A percentile compares a stretch with the other conserved stretches of the same genome.
Conservation (phyloP, 2,888 invertebrate genomes). For the Orthonevra nobilis region DNA sequence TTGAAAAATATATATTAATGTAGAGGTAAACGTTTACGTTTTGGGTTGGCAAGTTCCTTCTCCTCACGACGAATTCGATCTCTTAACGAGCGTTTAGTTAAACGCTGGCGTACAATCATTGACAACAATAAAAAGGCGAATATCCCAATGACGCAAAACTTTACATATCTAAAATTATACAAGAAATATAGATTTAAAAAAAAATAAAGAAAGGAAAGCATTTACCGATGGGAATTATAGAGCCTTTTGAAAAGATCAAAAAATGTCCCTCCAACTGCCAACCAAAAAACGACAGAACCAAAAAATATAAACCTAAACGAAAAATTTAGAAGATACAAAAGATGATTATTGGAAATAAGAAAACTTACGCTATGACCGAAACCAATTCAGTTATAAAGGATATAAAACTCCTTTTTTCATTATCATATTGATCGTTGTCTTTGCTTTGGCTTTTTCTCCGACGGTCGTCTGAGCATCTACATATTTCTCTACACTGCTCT, state of each 20-base stretch:
- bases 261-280: conserved; percentile 16
- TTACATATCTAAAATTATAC: conserved; percentile 5
- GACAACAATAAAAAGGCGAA: conserved; percentile 21
- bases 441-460: no score
- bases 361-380: conserved; percentile 44
- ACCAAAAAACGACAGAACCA: conserved; percentile 43
- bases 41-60: not conserved
- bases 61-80: not conserved
- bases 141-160: not conserved
- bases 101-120: not conserved
- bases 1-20: no score
- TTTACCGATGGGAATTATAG: conserved; percentile 19
- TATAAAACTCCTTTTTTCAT: conserved; percentile 33
- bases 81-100: conserved; percentile 21
- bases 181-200: not conserved
- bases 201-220: not conserved
- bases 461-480: no score
- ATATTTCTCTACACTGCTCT: no score
- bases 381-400: conserved; percentile 26
- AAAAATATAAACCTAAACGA: conserved; percentile 52
- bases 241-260: conserved; percentile 13
- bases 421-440: not conserved
- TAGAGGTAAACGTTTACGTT: no score
- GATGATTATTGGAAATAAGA: not conserved
- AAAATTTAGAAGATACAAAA: no score